Evolutionary conservation across 1,140 invertebrate species (phyloP).

Genomic region (Trichoplusia ni): DNA sequence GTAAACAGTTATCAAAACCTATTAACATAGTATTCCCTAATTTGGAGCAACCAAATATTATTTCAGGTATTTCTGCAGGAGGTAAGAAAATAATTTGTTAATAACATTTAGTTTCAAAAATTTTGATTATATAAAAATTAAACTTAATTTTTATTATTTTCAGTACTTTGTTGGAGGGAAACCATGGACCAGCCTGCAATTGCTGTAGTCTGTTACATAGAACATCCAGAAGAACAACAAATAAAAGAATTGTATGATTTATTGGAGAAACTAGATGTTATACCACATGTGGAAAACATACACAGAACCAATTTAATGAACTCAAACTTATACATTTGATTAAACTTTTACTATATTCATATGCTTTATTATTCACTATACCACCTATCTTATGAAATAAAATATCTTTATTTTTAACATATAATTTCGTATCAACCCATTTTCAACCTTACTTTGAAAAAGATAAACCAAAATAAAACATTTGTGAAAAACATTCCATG

Average conservation of each 20-base stretch:
- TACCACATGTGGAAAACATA: conserved; percentile 34
- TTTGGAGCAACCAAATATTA: conserved; percentile 73
- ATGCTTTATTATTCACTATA: background rate
- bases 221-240: conserved; percentile 57
- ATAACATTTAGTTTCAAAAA: background rate
- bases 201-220: conserved; percentile 59
- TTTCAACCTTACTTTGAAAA: too few relatives aligned
- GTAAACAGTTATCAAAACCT: conserved; percentile 28
- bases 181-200: conserved; percentile 50
- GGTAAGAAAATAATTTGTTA: conserved; percentile 47
- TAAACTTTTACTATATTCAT: background rate
- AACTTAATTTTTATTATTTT: conserved; percentile 38
- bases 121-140: background rate
- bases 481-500: too few relatives aligned
- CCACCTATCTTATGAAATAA: too few relatives aligned
- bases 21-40: conserved; percentile 45
- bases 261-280: conserved; percentile 55
- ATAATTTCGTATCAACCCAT: too few relatives aligned
- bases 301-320: conserved; percentile 44
- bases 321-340: conserved; percentile 73
- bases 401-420: too few relatives aligned
- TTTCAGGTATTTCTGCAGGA: conserved; percentile 68
- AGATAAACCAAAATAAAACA: too few relatives aligned
- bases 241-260: conserved; percentile 54
- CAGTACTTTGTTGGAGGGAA: conserved; percentile 62